Percentiles rank a stretch among this genome's conserved stretches.
These are phyloP conservation scores for Chrysochloris asiatica DNA, from an alignment of 2,113 vertebrate genomes.

Conservation along the genomic window DNA sequence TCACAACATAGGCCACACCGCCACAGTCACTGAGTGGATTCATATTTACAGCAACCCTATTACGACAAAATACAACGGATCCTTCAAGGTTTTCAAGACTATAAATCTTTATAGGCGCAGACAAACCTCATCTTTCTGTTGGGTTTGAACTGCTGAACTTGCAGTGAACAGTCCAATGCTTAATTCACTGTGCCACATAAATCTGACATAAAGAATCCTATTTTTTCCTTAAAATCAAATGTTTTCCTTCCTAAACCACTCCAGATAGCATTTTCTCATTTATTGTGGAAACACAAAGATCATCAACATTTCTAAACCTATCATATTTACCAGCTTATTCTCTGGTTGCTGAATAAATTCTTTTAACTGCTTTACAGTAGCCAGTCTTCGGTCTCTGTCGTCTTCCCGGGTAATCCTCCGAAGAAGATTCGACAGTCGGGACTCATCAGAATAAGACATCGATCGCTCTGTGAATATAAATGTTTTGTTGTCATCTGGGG, in stretches of 20 bases:
- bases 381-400: slow-evolving; percentile 98
- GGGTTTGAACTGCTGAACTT: no score
- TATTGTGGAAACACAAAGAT: slow-evolving; percentile 25
- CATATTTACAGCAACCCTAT: no score
- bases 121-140: no score
- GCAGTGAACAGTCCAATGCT: no score
- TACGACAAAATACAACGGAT: no score
- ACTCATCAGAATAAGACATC: slow-evolving; percentile 99
- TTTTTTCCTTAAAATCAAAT: background rate
- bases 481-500: background rate
- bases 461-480: slow-evolving; percentile 91
- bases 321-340: slow-evolving; percentile 94
- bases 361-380: slow-evolving; percentile 98
- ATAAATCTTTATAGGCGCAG: no score
- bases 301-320: background rate
- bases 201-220: background rate
- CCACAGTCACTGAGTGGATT: no score
- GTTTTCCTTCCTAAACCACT: background rate
- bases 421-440: slow-evolving; percentile 99
- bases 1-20: background rate
- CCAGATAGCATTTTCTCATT: background rate
- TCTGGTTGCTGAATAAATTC: slow-evolving; percentile 98
- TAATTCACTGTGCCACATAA: background rate
- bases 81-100: no score
- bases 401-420: slow-evolving; percentile 99